Percentiles rank a stretch among this genome's conserved stretches.
Evolutionary conservation across 2,113 vertebrate species (phyloP).

Genomic region (Mus musculus): DNA sequence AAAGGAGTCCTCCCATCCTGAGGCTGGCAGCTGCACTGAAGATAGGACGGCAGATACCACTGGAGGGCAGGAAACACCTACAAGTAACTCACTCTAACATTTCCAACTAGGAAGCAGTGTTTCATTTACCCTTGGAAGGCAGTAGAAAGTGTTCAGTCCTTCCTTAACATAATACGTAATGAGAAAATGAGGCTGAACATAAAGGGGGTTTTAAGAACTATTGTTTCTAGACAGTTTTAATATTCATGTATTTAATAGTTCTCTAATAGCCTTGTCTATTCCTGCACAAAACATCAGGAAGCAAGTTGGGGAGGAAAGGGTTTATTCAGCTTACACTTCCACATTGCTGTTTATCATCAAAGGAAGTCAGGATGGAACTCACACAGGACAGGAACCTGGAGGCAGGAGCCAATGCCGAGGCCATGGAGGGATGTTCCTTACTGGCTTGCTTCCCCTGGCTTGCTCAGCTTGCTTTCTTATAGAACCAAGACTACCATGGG

Average conservation of each 20-base stretch:
- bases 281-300: too few species aligned
- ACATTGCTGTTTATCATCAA: too few species aligned
- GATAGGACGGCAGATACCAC: conserved; percentile 65
- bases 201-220: not conserved
- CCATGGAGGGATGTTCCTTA: too few species aligned
- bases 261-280: not conserved
- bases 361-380: too few species aligned
- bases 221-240: conserved; percentile 25
- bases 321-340: too few species aligned
- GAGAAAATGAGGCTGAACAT: conserved; percentile 26
- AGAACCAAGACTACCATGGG: too few species aligned
- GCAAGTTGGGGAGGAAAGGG: too few species aligned
- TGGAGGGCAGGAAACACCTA: conserved; percentile 81
- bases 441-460: too few species aligned
- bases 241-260: conserved; percentile 43
- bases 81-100: not conserved
- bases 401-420: too few species aligned
- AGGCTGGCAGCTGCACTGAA: not conserved
- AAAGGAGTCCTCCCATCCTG: not conserved
- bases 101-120: not conserved
- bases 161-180: conserved; percentile 6
- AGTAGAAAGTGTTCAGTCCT: not conserved
- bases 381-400: too few species aligned
- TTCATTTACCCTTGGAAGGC: conserved; percentile 23
- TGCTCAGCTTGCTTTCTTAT: too few species aligned